These are phyloP conservation scores for Ondatra zibethicus DNA, from an alignment of 2,113 vertebrate species.

Conservation along the genomic window DNA sequence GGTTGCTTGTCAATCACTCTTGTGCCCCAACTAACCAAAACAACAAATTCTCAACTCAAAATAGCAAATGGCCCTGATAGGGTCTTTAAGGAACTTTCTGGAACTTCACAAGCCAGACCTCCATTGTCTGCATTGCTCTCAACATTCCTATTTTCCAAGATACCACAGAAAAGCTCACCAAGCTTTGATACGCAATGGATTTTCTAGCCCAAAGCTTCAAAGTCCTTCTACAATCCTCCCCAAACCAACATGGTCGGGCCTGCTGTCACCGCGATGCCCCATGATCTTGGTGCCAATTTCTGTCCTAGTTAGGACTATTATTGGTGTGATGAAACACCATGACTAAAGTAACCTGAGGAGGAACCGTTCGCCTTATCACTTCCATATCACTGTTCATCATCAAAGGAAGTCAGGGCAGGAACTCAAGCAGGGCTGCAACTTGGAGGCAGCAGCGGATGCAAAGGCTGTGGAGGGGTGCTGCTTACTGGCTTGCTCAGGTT, in stretches of 20 bases:
- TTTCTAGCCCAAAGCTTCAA: neutral
- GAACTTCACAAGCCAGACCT: too few species aligned
- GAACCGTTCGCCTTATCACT: neutral
- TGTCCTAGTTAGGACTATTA: neutral
- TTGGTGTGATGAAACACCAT: neutral
- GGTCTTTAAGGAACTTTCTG: too few species aligned
- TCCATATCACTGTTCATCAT: neutral
- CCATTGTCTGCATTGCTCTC: neutral
- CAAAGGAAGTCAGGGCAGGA: neutral
- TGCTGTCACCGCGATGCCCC: neutral
- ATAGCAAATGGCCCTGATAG: too few species aligned
- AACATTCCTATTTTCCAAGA: neutral
- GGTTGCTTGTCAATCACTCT: too few species aligned
- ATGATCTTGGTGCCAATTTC: neutral
- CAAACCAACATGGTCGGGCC: neutral
- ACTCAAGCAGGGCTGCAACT: neutral
- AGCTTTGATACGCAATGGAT: neutral
- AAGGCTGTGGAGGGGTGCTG: neutral
- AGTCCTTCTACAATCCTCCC: neutral
- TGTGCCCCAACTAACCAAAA: too few species aligned
- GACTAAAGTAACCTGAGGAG: neutral
- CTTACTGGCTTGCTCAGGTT: neutral
- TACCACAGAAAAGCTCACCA: neutral
- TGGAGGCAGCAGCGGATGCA: neutral
- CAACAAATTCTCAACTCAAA: too few species aligned